Conservation (phyloP, 2,113 vertebrate species). For the Phalacrocorax aristotelis region DNA sequence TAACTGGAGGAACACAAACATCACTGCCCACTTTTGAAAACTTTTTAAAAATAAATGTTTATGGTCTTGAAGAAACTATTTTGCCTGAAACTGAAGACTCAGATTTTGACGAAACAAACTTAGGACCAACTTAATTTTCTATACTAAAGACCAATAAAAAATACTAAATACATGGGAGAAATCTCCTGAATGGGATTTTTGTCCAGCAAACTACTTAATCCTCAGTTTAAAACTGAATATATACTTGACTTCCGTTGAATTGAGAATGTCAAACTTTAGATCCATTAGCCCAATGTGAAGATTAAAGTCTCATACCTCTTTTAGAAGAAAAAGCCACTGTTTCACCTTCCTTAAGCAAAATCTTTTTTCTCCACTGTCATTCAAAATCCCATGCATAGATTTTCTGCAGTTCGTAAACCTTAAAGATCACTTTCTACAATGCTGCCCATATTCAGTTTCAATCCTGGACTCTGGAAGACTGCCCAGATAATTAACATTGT, state of each 20-base stretch:
- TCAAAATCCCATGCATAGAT: background rate
- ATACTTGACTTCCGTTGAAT: background rate
- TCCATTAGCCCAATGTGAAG: background rate
- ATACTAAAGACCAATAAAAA: background rate
- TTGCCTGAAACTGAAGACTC: background rate
- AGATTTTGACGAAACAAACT: background rate
- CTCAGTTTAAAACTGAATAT: background rate
- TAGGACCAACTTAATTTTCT: background rate
- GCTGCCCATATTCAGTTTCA: background rate
- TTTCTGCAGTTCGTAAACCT: background rate
- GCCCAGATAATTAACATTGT: background rate
- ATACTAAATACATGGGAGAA: background rate
- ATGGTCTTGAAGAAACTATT: background rate
- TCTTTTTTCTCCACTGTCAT: background rate
- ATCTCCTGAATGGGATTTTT: background rate
- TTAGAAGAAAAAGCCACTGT: background rate
- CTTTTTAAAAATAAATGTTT: background rate
- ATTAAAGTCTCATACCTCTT: background rate
- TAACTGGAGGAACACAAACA: background rate
- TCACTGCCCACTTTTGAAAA: background rate
- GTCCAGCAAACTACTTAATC: background rate
- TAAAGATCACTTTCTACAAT: background rate
- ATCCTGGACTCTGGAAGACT: background rate
- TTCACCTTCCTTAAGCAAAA: background rate
- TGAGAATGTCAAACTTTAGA: background rate